These are phyloP conservation scores for Oxytorus armatus DNA, from an alignment of 2,888 invertebrate species.

Conservation along the genomic window DNA sequence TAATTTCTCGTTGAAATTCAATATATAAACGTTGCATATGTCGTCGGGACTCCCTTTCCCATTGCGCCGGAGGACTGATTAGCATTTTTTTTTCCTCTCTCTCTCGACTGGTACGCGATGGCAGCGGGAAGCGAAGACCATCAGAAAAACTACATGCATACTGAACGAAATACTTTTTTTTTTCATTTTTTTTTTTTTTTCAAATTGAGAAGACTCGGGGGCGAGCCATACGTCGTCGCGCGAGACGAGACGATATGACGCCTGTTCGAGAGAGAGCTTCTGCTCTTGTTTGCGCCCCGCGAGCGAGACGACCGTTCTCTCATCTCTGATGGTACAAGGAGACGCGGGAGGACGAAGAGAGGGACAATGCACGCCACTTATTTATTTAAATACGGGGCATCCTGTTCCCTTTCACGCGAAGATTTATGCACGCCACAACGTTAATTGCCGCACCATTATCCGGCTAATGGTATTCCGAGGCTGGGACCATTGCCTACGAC, in stretches of 20 bases:
- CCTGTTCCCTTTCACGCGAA: constrained; percentile 83
- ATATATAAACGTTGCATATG: not conserved
- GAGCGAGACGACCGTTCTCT: constrained; percentile 8
- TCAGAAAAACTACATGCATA: constrained; percentile 15
- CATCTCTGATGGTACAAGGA: not conserved
- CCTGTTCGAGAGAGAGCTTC: constrained; percentile 16
- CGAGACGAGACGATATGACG: constrained; percentile 46
- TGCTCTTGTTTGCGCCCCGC: not conserved
- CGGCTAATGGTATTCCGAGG: constrained; percentile 83
- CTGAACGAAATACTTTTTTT: constrained; percentile 34
- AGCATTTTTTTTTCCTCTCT: constrained; percentile 51
- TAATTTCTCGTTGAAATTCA: constrained; percentile 7
- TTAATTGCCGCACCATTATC: constrained; percentile 84
- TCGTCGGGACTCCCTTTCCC: constrained; percentile 5
- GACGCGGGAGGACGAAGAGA: not conserved
- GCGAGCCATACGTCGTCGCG: constrained; percentile 27
- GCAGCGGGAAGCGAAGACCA: constrained; percentile 8
- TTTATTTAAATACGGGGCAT: constrained; percentile 84
- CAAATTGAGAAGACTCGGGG: no score
- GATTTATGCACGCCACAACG: constrained; percentile 83
- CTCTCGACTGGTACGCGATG: constrained; percentile 3
- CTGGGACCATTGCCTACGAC: constrained; percentile 68
- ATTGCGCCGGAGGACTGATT: constrained; percentile 35
- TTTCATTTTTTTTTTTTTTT: no score
- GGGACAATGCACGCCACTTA: constrained; percentile 82